Base-by-base conservation (phyloP, 2,888 invertebrate species). In the Pristionchus entomophagus region DNA sequence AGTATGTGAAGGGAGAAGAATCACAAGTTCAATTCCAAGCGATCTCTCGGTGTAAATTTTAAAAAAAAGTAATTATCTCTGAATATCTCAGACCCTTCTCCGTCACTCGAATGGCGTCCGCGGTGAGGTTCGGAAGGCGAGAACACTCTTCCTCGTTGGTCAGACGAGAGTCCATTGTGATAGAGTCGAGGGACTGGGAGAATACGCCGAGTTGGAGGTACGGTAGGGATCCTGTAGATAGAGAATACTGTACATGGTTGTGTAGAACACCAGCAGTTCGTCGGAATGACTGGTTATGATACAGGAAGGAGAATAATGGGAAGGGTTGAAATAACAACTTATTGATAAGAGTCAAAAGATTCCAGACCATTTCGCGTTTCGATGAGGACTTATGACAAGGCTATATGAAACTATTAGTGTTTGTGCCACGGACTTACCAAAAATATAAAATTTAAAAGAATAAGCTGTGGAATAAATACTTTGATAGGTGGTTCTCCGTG, bases 151-250 rank as follows among this genome's bases (percentile, higher is more conserved):
- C 22, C 26, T 85, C 38, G 85, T 78, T 4, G 96, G 95, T 0
- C 96, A 97, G 93, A 97, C 97, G 0, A 95, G 98, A 87, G 95
- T 99, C 41, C 98, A 98, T 94, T 87, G 92, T 62, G 98, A 99
- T 94, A 94, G 95, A 85, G 98, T 99, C 0, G 95, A 96, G 90
- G 95, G 94, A 17, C 95, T 97, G 0, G 97, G 97, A 2, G 93
- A 96, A 92, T 97, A 96, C 93, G 95, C 97, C 95, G 97, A 97
- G 94, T 94, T 97, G 73, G 97, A 97, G 95, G 97, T 97, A 89
- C 88, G 83, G 59, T 83, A 59, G 26, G 51, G 41, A 2, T 41
- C 38, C 6, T 41, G 77, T 51, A 38, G 49, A 8, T 32, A 4
- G 35, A 45, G 62, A 38, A 26, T 38, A 41, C n/a, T 29, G 65